Conservation (phyloP, 2,888 invertebrate species). For the Myopa testacea region DNA sequence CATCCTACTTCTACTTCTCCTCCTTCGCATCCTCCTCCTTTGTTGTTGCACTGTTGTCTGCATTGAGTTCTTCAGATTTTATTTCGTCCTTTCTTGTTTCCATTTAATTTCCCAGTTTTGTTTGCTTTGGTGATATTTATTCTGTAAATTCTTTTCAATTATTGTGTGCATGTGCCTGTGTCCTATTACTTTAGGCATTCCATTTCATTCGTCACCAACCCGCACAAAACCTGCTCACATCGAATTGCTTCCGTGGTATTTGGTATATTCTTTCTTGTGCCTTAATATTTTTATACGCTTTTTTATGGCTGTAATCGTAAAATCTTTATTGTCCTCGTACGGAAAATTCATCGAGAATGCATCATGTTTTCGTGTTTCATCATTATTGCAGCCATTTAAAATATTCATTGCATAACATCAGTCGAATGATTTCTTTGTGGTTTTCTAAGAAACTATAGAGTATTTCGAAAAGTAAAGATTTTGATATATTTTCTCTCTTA, state of each 20-base stretch:
- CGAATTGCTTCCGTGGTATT: background rate
- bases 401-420: background rate
- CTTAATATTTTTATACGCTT: constrained; percentile 14
- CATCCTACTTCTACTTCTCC: background rate
- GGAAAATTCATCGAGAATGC: background rate
- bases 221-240: too few species aligned
- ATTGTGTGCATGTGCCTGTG: background rate
- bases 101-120: constrained; percentile 14
- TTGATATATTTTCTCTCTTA: too few species aligned
- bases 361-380: background rate
- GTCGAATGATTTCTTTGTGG: background rate
- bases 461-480: too few species aligned
- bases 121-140: constrained; percentile 6
- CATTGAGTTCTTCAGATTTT: background rate
- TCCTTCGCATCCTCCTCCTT: constrained; percentile 13
- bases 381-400: background rate
- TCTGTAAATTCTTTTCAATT: constrained; percentile 1
- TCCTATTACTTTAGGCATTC: background rate
- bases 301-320: background rate
- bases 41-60: background rate
- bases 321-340: background rate
- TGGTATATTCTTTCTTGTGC: background rate
- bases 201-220: background rate
- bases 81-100: background rate
- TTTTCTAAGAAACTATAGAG: too few species aligned